Evolutionary conservation across 2,113 vertebrate species (phyloP).

Genomic region (Proteles cristata): DNA sequence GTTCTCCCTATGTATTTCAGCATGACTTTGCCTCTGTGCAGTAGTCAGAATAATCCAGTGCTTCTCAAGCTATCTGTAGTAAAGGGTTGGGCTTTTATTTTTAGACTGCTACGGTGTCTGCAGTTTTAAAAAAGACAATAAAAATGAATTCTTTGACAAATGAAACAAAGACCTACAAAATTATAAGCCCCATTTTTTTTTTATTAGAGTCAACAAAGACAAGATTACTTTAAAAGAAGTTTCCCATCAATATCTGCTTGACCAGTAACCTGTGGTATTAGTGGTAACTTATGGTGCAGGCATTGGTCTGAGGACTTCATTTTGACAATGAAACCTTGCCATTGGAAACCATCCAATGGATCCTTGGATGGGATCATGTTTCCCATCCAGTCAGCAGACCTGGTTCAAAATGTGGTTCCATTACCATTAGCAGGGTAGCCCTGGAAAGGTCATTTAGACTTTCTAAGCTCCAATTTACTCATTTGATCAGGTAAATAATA

Average conservation of each 20-base stretch:
- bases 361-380: too few species aligned
- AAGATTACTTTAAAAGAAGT: not conserved
- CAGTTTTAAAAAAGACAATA: slow-evolving; percentile 1
- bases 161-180: slow-evolving; percentile 25
- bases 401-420: not conserved
- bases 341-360: too few species aligned
- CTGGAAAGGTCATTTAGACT: not conserved
- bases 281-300: not conserved
- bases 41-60: not conserved
- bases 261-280: not conserved
- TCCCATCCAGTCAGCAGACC: not conserved
- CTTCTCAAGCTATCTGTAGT: not conserved
- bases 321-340: not conserved
- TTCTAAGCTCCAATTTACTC: not conserved
- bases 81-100: not conserved
- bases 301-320: not conserved
- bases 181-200: not conserved
- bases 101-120: not conserved
- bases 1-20: not conserved
- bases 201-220: slow-evolving; percentile 19
- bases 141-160: not conserved
- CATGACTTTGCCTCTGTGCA: not conserved
- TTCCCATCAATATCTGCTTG: not conserved
- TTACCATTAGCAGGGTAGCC: not conserved
- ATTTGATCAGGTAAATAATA: slow-evolving; percentile 16